Evolutionary conservation across 2,113 vertebrate genomes (phyloP).

Genomic region (Heteronetta atricapilla): DNA sequence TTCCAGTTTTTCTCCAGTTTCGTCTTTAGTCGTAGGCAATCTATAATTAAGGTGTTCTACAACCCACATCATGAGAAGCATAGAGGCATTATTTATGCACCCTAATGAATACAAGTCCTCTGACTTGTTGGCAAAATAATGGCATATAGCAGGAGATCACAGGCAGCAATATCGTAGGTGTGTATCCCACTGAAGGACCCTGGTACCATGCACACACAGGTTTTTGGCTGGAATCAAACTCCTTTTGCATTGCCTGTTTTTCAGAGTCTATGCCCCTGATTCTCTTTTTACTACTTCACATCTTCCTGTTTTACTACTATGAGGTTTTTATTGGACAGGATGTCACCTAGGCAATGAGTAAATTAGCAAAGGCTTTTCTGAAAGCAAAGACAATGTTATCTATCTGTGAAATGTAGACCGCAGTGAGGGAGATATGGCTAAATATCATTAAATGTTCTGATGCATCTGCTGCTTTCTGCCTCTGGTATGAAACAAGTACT

Average conservation of each 20-base stretch:
- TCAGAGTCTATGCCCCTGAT: neutral
- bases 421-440: fast-evolving
- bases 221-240: neutral
- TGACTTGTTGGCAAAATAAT: constrained; percentile 10
- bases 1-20: neutral
- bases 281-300: neutral
- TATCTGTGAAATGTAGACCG: neutral
- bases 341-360: neutral
- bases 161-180: neutral
- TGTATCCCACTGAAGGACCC: neutral
- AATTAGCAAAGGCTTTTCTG: neutral
- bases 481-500: neutral
- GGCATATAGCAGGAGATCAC: neutral
- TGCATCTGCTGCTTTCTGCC: neutral
- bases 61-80: neutral
- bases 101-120: neutral
- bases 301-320: neutral
- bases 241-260: neutral
- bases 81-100: neutral
- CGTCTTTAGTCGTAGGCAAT: neutral
- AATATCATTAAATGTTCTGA: neutral
- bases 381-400: neutral
- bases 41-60: constrained; percentile 1
- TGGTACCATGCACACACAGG: neutral
- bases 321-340: neutral